Evolutionary conservation across 2,113 vertebrate genomes (phyloP).

Genomic region (Ochotona princeps): DNA sequence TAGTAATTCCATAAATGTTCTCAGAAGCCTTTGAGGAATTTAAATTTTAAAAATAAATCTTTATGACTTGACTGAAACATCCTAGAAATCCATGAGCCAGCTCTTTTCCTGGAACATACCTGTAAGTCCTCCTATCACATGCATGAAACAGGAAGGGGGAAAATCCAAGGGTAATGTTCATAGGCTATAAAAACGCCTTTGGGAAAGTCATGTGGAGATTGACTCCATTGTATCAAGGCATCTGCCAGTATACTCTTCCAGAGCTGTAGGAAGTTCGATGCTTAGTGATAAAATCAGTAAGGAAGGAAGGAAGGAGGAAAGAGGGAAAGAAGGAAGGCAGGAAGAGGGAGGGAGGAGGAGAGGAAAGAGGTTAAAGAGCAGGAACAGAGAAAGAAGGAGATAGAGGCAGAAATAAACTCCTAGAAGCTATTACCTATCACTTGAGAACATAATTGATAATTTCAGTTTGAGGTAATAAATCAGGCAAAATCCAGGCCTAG

Average conservation of each 20-base stretch:
- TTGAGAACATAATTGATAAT: constrained; percentile 38
- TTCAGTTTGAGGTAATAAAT: constrained; percentile 65
- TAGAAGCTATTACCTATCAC: background rate
- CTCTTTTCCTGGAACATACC: constrained; percentile 54
- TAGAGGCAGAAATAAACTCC: background rate
- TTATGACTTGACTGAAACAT: constrained; percentile 56
- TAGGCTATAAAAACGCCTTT: background rate
- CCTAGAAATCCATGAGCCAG: constrained; percentile 61
- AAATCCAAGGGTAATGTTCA: background rate
- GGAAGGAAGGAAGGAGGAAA: too few relatives aligned
- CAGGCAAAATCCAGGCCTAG: constrained; percentile 69
- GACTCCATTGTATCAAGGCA: background rate
- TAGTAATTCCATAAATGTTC: constrained; percentile 68
- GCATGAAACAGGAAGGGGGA: constrained; percentile 35
- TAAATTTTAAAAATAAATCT: constrained; percentile 74
- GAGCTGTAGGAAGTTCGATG: constrained; percentile 14
- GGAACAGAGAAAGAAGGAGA: too few relatives aligned
- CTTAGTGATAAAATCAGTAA: background rate
- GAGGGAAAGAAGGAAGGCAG: too few relatives aligned
- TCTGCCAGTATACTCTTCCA: constrained; percentile 15
- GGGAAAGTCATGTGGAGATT: constrained; percentile 22
- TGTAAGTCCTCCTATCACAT: constrained; percentile 4
- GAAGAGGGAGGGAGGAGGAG: too few relatives aligned
- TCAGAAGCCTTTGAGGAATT: constrained; percentile 64
- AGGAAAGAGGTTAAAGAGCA: too few relatives aligned